phyloP scores from a whole-genome alignment of 2,888 invertebrate genomes.

The Caenorhabditis auriculariae region DNA sequence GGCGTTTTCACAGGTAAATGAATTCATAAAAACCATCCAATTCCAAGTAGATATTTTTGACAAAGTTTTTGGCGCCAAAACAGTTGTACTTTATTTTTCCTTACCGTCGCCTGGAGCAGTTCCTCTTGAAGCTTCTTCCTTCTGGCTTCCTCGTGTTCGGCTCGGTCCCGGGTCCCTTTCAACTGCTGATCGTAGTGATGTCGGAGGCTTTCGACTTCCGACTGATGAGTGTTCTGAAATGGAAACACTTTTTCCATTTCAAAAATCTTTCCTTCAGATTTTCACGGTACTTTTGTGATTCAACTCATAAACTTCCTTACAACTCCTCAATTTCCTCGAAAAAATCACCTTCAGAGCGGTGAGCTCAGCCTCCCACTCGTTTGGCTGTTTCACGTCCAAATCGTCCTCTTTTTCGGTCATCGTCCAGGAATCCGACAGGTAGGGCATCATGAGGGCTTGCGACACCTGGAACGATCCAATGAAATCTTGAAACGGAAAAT shows the following conservation, averaged over 20 bases:
- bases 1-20: no score
- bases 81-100: neutral
- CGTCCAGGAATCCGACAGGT: slow-evolving; percentile 40
- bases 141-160: slow-evolving; percentile 48
- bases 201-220: slow-evolving; percentile 46
- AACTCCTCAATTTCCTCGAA: slow-evolving; percentile 39
- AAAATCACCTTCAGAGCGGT: slow-evolving; percentile 18
- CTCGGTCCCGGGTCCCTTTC: slow-evolving; percentile 39
- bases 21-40: no score
- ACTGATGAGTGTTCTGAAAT: slow-evolving; percentile 37
- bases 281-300: slow-evolving; percentile 2
- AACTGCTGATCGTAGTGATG: slow-evolving; percentile 53
- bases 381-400: slow-evolving; percentile 19
- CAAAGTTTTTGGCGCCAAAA: no score
- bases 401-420: slow-evolving; percentile 32
- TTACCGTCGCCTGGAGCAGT: slow-evolving; percentile 33
- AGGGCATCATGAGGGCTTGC: slow-evolving; percentile 14
- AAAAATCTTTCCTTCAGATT: neutral
- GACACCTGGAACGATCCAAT: no score
- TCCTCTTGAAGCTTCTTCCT: slow-evolving; percentile 51
- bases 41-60: no score
- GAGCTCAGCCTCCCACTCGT: slow-evolving; percentile 33
- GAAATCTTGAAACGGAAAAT: no score
- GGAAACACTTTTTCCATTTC: neutral
- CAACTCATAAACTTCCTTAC: slow-evolving; percentile 7